A percentile compares a stretch with the other conserved stretches of the same genome.
These are phyloP conservation scores for Brachionus calyciflorus DNA, from an alignment of 1,140 invertebrate species.

Conservation along the genomic window DNA sequence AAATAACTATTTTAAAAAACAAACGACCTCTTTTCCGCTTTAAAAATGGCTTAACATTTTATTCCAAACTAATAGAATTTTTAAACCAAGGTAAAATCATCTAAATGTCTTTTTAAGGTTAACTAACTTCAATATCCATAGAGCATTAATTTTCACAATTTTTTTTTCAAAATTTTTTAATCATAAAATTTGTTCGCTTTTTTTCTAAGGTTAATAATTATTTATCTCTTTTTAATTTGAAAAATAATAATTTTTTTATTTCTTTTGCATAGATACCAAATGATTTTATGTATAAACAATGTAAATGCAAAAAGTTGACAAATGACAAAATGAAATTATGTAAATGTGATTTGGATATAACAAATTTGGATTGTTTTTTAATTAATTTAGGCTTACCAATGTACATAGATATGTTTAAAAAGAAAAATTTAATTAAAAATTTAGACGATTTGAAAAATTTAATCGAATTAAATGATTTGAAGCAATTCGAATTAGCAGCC, in stretches of 20 bases:
- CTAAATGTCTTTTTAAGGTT: no score
- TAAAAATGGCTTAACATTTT: no score
- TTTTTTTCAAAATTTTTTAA: no score
- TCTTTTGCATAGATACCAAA: constrained; percentile 56
- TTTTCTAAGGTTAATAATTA: constrained; percentile 12
- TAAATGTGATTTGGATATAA: constrained; percentile 57
- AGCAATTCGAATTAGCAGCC: constrained; percentile 25
- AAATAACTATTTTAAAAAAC: no score
- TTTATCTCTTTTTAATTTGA: neutral
- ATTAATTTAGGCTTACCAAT: constrained; percentile 61
- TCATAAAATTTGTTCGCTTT: neutral
- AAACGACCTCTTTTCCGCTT: no score
- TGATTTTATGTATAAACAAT: constrained; percentile 49
- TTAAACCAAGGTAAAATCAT: no score
- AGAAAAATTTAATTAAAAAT: neutral
- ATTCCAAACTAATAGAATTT: no score
- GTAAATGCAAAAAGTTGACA: constrained; percentile 27
- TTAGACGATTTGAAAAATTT: neutral
- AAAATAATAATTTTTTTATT: constrained; percentile 46
- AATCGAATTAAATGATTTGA: neutral
- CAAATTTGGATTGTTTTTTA: constrained; percentile 57
- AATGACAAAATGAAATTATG: constrained; percentile 52
- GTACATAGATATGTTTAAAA: constrained; percentile 53
- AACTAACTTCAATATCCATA: no score
- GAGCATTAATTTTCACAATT: no score